These are phyloP conservation scores for Eutolmus rufibarbis DNA, from an alignment of 2,888 invertebrate genomes.

Conservation along the genomic window DNA sequence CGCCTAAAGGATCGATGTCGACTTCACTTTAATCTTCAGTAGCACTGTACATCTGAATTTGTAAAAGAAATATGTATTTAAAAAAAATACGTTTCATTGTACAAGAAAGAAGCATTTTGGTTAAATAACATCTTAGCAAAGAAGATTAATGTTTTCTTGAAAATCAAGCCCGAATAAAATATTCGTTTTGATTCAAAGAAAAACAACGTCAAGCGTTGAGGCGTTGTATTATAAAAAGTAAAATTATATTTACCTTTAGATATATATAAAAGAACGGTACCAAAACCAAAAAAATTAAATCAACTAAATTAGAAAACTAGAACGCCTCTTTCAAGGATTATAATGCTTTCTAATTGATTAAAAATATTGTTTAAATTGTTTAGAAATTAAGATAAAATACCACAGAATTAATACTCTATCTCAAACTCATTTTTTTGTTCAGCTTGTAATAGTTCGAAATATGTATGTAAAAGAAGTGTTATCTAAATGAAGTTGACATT, in stretches of 20 bases:
- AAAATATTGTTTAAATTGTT: not conserved
- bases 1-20: not conserved
- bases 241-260: too few species aligned
- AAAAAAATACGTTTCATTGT: not conserved
- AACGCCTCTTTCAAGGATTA: too few species aligned
- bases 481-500: not conserved
- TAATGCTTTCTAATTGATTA: not conserved
- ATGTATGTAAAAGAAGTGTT: not conserved
- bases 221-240: not conserved
- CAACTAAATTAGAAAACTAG: too few species aligned
- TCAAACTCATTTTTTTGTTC: too few species aligned
- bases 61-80: not conserved
- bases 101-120: not conserved
- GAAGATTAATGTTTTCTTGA: not conserved
- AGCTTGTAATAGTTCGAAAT: too few species aligned
- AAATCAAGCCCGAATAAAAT: not conserved
- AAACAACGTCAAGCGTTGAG: not conserved
- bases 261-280: too few species aligned
- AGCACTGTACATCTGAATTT: not conserved
- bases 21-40: not conserved
- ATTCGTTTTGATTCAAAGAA: not conserved
- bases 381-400: too few species aligned
- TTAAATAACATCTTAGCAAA: not conserved
- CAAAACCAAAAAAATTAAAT: too few species aligned
- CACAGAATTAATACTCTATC: too few species aligned